Percentiles rank a stretch among this genome's conserved stretches.
phyloP scores from a whole-genome alignment of 2,113 vertebrate genomes.

The Petrocephalus microphthalmus region DNA sequence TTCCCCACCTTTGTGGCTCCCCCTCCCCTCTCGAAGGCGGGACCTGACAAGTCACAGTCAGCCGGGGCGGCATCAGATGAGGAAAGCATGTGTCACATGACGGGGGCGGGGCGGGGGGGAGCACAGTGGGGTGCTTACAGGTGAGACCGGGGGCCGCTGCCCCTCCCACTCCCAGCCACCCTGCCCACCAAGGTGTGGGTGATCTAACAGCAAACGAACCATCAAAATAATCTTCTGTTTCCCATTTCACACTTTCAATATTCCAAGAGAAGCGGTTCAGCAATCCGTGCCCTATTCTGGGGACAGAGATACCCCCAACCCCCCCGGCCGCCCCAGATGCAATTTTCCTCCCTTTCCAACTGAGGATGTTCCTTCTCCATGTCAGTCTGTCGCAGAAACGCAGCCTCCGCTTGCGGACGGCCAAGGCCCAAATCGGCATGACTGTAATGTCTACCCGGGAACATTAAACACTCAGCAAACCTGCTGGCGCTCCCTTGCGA shows the following conservation, averaged over 20 bases:
- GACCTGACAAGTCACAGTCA: slow-evolving; percentile 2
- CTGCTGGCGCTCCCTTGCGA: slow-evolving; percentile 53
- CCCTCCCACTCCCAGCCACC: background rate
- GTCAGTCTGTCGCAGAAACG: slow-evolving; percentile 45
- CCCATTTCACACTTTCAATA: slow-evolving; percentile 33
- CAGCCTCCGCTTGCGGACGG: slow-evolving; percentile 48
- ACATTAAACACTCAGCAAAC: slow-evolving; percentile 51
- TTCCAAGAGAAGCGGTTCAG: slow-evolving; percentile 6
- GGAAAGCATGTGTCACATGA: slow-evolving; percentile 45
- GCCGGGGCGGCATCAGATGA: background rate
- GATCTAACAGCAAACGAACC: slow-evolving; percentile 14
- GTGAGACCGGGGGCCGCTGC: slow-evolving; percentile 48
- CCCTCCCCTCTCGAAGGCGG: background rate
- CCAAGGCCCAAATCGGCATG: slow-evolving; percentile 56
- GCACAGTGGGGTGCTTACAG: slow-evolving; percentile 27
- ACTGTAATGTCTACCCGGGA: slow-evolving; percentile 67
- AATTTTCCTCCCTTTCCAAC: slow-evolving; percentile 45
- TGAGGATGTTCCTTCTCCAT: slow-evolving; percentile 37
- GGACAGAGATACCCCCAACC: slow-evolving; percentile 41
- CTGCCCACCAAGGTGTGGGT: background rate
- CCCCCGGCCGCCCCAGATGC: slow-evolving; percentile 48
- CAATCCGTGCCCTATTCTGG: slow-evolving; percentile 36
- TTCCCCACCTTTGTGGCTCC: background rate
- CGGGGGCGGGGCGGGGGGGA: slow-evolving; percentile 26
- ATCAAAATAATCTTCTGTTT: slow-evolving; percentile 32